A percentile compares a stretch with the other conserved stretches of the same genome.
phyloP scores from a whole-genome alignment of 1,140 invertebrate species.

The Euwallacea similis region DNA sequence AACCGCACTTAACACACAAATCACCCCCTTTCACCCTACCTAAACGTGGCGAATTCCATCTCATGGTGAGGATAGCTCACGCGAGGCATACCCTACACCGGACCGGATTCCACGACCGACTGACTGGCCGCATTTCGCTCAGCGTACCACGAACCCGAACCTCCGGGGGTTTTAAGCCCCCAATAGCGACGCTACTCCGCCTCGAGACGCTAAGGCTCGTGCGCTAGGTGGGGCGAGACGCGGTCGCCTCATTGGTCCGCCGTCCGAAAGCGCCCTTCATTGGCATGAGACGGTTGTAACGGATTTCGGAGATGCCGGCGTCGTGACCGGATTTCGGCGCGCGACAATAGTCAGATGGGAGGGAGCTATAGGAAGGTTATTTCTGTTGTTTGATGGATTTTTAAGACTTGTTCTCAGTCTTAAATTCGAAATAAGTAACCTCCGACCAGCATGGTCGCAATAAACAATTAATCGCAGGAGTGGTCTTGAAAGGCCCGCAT shows the following conservation, averaged over 20 bases:
- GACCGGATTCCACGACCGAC: slow-evolving; percentile 43
- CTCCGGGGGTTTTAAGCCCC: slow-evolving; percentile 40
- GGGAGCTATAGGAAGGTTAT: background rate
- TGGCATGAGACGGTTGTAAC: slow-evolving; percentile 46
- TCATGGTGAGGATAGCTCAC: slow-evolving; percentile 51
- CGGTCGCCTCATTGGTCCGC: slow-evolving; percentile 41
- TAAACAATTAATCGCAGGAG: too few species aligned
- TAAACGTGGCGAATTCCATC: slow-evolving; percentile 51
- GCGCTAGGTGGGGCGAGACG: slow-evolving; percentile 46
- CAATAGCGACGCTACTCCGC: slow-evolving; percentile 46
- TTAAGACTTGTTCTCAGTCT: background rate
- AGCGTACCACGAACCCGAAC: slow-evolving; percentile 5
- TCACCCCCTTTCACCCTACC: slow-evolving; percentile 26
- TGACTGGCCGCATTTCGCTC: slow-evolving; percentile 42
- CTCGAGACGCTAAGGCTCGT: slow-evolving; percentile 38
- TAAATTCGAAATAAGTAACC: background rate
- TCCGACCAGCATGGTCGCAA: too few species aligned
- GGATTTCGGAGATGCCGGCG: slow-evolving; percentile 44
- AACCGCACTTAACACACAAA: background rate
- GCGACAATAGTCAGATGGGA: slow-evolving; percentile 8
- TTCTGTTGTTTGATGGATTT: background rate
- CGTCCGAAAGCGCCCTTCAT: slow-evolving; percentile 32
- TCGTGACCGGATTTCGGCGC: slow-evolving; percentile 1
- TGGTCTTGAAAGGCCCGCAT: too few species aligned
- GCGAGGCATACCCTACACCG: slow-evolving; percentile 49